Base-by-base conservation (phyloP, 1,140 invertebrate species). In the Caenorhabditis briggsae region DNA sequence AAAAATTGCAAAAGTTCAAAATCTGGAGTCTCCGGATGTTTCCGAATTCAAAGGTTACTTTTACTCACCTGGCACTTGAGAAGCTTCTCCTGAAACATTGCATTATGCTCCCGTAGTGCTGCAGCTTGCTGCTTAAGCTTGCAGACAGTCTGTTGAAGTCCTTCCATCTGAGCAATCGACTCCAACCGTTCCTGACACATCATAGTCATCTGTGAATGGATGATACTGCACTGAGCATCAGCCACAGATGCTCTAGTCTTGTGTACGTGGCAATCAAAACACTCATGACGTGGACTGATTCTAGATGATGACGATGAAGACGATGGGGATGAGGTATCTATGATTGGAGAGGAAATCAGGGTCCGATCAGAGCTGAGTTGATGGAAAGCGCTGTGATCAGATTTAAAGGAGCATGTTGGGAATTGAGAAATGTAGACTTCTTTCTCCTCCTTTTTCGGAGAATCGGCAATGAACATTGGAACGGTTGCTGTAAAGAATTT, bases 61-160 rank as follows among this genome's bases (percentile, higher is more conserved):
- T 3, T 65, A 14, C 70, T 50, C n/a, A 78, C 70, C 70, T 78
- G 70, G 41, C 70, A 78, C n/a, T 78, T 46, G 11, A 78, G 50
- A 46, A 78, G 23, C 12, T 78, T 78, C 9, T n/a, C 23, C n/a
- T 78, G 70, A 11, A 78, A 78, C n/a, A 78, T 11, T n/a, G 50
- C 70, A 25, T 78, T 78, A n/a, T 78, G 70, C n/a, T 78, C 70
- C 9, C 70, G 16, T n/a, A 78, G 70, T n/a, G 23, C 70, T 12
- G n/a, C 18, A 12, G 70, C 70, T 11, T 78, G 46, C 70, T 50
- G 50, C 53, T 11, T 78, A 2, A 78, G 23, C 53, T 46, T 48
- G 6, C 48, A 23, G 7, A 50, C 70, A 1, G 70, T 78, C 9
- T 78, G 70, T n/a, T 78, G 46, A 18, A 78, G 14, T 12, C 70